These are phyloP conservation scores for Tapera naevia DNA, from an alignment of 2,797 vertebrate species.

Conservation along the genomic window DNA sequence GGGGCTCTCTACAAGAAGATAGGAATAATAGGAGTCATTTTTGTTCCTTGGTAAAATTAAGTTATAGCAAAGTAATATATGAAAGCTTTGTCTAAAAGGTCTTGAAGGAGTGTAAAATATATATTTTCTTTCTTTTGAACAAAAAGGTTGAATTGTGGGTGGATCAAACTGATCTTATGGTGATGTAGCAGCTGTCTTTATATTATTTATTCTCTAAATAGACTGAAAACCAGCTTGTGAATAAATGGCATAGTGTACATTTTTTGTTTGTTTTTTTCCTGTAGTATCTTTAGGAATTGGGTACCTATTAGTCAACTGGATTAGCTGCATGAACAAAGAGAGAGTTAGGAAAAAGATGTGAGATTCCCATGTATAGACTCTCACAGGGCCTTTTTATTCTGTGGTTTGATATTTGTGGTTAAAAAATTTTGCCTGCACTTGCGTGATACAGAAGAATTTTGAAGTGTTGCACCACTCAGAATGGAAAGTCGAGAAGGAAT, in stretches of 20 bases:
- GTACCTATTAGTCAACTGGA: background rate
- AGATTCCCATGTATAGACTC: background rate
- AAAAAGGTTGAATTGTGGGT: background rate
- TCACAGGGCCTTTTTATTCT: background rate
- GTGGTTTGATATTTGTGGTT: background rate
- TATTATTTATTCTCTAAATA: constrained; percentile 1
- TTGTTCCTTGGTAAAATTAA: background rate
- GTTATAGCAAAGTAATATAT: background rate
- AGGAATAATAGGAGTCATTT: background rate
- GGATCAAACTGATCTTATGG: background rate
- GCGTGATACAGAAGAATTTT: background rate
- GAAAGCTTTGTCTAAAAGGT: background rate
- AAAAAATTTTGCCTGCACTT: background rate
- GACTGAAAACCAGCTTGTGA: background rate
- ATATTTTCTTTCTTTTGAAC: background rate
- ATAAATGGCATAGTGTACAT: background rate
- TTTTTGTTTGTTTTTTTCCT: background rate
- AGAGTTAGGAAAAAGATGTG: background rate
- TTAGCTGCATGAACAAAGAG: background rate
- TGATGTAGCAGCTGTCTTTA: background rate
- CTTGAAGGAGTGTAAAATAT: background rate
- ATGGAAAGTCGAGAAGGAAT: background rate
- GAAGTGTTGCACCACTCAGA: background rate
- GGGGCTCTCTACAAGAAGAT: background rate
- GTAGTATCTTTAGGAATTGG: background rate